Conservation (phyloP, 2,113 vertebrate species). For the Brachirus orientalis region DNA sequence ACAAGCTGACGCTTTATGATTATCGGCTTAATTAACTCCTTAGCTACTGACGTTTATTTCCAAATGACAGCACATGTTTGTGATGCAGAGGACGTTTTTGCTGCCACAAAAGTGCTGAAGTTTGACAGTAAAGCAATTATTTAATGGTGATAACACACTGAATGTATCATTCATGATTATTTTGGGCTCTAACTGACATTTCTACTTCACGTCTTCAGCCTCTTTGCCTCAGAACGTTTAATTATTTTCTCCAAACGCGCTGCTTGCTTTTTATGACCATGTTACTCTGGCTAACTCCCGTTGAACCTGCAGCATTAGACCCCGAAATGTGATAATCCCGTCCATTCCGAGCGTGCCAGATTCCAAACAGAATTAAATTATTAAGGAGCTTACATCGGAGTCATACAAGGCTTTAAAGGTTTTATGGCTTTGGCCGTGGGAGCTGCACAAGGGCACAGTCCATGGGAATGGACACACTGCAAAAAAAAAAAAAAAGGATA, state of each 20-base stretch:
- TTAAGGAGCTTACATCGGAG: conserved; percentile 82
- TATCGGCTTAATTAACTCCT: too few species aligned
- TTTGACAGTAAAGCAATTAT: too few species aligned
- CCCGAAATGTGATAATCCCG: conserved; percentile 69
- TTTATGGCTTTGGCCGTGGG: conserved; percentile 62
- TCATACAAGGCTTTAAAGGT: conserved; percentile 71
- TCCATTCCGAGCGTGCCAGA: conserved; percentile 80
- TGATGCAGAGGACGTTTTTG: too few species aligned
- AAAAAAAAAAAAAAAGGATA: too few species aligned
- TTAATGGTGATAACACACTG: too few species aligned
- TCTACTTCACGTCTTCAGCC: not conserved
- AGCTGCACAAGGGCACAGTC: conserved; percentile 25
- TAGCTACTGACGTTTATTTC: too few species aligned
- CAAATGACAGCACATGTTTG: too few species aligned
- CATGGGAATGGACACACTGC: conserved; percentile 65
- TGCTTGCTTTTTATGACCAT: too few species aligned
- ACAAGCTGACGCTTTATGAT: too few species aligned
- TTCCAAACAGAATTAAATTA: conserved; percentile 88
- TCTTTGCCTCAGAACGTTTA: conserved; percentile 23
- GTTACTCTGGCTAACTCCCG: conserved; percentile 46
- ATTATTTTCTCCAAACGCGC: conserved; percentile 33
- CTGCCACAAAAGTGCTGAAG: too few species aligned
- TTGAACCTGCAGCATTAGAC: conserved; percentile 60
- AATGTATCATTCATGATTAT: too few species aligned
- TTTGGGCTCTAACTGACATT: conserved; percentile 26